Conservation (phyloP, 2,797 vertebrate species). For the Spinibarbus caldwelli region DNA sequence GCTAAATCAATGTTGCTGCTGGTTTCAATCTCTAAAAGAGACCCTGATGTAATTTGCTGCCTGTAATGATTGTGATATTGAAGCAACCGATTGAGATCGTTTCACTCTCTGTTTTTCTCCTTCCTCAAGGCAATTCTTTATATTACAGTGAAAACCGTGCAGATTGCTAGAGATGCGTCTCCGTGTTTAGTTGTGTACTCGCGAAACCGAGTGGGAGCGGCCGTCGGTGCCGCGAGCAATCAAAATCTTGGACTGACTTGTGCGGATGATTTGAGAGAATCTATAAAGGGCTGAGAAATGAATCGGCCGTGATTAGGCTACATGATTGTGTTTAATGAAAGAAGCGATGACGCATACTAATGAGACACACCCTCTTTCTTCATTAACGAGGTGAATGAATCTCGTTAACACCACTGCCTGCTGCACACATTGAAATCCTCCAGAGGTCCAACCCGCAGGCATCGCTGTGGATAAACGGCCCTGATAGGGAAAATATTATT, state of each 20-base stretch:
- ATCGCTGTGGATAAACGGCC: slow-evolving; percentile 29
- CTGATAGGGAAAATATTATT: slow-evolving; percentile 35
- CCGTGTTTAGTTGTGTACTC: slow-evolving; percentile 25
- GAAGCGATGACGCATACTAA: slow-evolving; percentile 67
- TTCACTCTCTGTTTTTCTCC: slow-evolving; percentile 57
- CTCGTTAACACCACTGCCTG: slow-evolving; percentile 36
- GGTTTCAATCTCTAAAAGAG: slow-evolving; percentile 63
- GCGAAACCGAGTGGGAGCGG: slow-evolving; percentile 62
- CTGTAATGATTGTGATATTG: slow-evolving; percentile 62
- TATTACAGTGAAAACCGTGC: slow-evolving; percentile 58
- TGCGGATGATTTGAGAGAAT: slow-evolving; percentile 73
- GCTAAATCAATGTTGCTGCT: slow-evolving; percentile 61
- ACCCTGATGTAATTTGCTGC: slow-evolving; percentile 63
- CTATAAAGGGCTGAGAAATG: slow-evolving; percentile 72
- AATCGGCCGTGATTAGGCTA: slow-evolving; percentile 79
- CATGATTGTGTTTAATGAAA: slow-evolving; percentile 80
- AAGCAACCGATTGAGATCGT: slow-evolving; percentile 60
- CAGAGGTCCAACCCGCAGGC: slow-evolving; percentile 25
- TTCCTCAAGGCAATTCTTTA: slow-evolving; percentile 62
- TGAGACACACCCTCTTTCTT: slow-evolving; percentile 69
- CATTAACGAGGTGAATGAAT: slow-evolving; percentile 45
- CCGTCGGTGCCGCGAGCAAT: slow-evolving; percentile 72
- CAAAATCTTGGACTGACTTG: slow-evolving; percentile 73
- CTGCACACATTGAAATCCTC: slow-evolving; percentile 21
- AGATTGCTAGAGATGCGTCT: slow-evolving; percentile 44